Evolutionary conservation across 2,797 vertebrate genomes (phyloP).

Genomic region (Oreochromis grahami): DNA sequence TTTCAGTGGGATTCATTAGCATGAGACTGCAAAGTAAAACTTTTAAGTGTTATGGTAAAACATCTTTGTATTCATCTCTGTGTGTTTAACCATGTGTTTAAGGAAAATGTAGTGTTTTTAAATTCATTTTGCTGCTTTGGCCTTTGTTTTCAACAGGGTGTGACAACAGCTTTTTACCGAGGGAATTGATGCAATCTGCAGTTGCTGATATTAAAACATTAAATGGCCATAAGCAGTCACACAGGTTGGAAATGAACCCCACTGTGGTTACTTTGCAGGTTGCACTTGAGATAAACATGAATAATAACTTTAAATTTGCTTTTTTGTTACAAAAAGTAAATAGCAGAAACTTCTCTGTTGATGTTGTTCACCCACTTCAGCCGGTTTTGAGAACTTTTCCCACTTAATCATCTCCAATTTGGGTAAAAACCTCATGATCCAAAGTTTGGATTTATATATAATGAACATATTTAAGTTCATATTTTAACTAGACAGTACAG

Average conservation of each 20-base stretch:
- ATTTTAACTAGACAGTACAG: not conserved
- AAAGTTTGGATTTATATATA: not conserved
- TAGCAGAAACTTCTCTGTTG: not conserved
- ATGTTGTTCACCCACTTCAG: not conserved
- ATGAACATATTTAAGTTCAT: not conserved
- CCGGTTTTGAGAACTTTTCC: not conserved
- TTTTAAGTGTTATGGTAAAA: slow-evolving; percentile 27
- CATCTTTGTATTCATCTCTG: not conserved
- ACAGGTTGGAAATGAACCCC: not conserved
- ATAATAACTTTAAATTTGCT: not conserved
- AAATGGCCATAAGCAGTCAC: not conserved
- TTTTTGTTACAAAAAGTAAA: not conserved
- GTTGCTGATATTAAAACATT: not conserved
- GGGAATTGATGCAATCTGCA: not conserved
- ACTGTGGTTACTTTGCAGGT: not conserved
- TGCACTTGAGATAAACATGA: not conserved
- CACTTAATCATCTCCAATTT: not conserved
- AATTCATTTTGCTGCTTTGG: not conserved
- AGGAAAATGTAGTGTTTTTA: not conserved
- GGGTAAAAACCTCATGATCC: rapidly evolving
- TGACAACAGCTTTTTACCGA: not conserved
- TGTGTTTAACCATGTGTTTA: not conserved
- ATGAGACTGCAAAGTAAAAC: slow-evolving; percentile 52
- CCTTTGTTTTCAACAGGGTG: not conserved
- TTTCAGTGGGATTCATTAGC: slow-evolving; percentile 71